Evolutionary conservation across 2,113 vertebrate species (phyloP).

Genomic region (Menura novaehollandiae): DNA sequence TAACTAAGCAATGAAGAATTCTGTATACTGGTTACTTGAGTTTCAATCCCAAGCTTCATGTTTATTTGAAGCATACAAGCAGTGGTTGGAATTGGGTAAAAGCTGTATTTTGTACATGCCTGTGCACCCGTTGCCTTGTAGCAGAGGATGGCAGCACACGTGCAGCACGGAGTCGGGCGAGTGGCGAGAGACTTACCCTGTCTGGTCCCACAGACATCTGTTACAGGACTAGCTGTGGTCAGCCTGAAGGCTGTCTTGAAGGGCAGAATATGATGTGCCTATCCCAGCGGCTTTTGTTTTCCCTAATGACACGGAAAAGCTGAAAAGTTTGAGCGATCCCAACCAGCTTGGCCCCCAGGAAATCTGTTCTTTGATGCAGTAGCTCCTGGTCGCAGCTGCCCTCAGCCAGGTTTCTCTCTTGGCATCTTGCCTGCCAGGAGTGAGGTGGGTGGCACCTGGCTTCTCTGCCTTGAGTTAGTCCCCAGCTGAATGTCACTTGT

Average conservation of each 20-base stretch:
- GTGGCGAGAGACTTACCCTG: background rate
- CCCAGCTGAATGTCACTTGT: background rate
- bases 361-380: background rate
- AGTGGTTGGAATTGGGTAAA: background rate
- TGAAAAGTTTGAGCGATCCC: background rate
- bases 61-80: background rate
- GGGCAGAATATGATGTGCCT: background rate
- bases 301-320: fast-evolving
- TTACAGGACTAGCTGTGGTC: background rate
- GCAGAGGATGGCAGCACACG: fast-evolving
- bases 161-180: fast-evolving
- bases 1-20: background rate
- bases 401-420: background rate
- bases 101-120: background rate
- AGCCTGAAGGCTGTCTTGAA: background rate
- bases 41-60: background rate
- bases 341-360: background rate
- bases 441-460: background rate
- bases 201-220: fast-evolving
- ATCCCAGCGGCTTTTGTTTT: background rate
- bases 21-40: background rate
- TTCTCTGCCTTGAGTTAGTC: background rate
- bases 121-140: background rate
- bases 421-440: background rate
- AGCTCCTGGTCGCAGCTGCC: background rate